phyloP scores from a whole-genome alignment of 2,113 vertebrate genomes.

The Chelonoidis abingdonii region DNA sequence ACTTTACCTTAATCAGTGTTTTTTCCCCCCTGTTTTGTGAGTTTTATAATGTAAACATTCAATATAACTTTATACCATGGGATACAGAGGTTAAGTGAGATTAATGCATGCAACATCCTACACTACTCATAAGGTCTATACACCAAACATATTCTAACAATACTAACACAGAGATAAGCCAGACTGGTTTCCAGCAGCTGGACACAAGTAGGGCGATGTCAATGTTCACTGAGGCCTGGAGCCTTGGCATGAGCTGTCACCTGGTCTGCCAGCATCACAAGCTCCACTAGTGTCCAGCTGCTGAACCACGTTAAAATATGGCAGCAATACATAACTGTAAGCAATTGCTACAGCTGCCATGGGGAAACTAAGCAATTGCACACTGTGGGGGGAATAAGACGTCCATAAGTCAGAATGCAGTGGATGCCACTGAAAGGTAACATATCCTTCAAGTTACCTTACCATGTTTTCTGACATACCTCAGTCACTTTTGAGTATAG shows the following conservation, averaged over 20 bases:
- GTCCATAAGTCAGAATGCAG: background rate
- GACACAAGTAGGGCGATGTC: background rate
- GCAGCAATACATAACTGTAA: background rate
- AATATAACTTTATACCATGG: background rate
- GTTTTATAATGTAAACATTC: background rate
- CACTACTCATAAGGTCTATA: background rate
- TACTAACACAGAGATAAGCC: background rate
- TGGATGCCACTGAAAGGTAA: background rate
- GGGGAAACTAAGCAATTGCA: background rate
- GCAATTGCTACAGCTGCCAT: background rate
- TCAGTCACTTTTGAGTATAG: fast-evolving
- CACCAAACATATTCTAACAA: background rate
- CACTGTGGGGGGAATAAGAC: background rate
- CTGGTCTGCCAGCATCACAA: background rate
- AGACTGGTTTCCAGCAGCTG: background rate
- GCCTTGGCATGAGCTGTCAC: background rate
- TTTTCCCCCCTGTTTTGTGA: background rate
- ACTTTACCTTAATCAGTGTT: background rate
- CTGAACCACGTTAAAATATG: background rate
- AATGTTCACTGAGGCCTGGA: background rate
- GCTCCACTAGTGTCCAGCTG: background rate
- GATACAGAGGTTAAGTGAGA: background rate
- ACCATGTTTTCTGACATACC: background rate
- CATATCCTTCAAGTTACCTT: background rate
- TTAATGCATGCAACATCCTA: background rate